Base-by-base conservation (phyloP, 2,113 vertebrate genomes). In the Trichomycterus rosablanca region DNA sequence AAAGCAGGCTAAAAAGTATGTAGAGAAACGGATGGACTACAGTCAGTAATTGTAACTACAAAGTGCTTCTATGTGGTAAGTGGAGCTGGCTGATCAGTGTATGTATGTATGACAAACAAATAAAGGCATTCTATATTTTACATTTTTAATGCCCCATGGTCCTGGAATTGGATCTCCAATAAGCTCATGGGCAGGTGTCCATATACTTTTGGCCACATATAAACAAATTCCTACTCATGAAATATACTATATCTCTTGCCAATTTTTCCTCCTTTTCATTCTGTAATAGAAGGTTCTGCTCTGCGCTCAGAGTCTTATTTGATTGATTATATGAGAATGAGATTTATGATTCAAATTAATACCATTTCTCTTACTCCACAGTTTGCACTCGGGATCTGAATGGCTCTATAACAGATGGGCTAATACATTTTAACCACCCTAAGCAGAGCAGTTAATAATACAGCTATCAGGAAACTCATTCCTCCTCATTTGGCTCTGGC, bases 321-420 rank as follows among this genome's bases (percentile, higher is more conserved):
- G 79, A 83, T 80, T 76, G 78, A 76, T 57, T 68, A 71, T 74
- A 81, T 81, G 76, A 84, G 74, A 81, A 78, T 78, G 80, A 83
- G 81, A 81, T 82, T 85, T 78, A 81, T 81, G 75, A 76, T 81
- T 81, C 59, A 68, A 77, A 84, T 85, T 81, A 87, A 87, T 84
- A 82, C 72, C 48, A 68, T 83, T 82, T 81, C 71, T 62, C 55
- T 65, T 76, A 81, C 76, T 83, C 85, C 78, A 83, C 78, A 83
- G 77, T 86, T 83, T 83, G 79, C 70, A 44, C 74, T 70, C 73
- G 81, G 79, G 76, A 80, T 71, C 78, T 52, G 70, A 83, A 83
- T 80, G 78, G 78, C 77, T 84, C 81, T 80, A 84, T 83, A 86
- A 81, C 69, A 82, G 71, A 78, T 68, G 51, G 69, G 53, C 76